phyloP scores from a whole-genome alignment of 2,797 vertebrate genomes.

The Mycteria americana region DNA sequence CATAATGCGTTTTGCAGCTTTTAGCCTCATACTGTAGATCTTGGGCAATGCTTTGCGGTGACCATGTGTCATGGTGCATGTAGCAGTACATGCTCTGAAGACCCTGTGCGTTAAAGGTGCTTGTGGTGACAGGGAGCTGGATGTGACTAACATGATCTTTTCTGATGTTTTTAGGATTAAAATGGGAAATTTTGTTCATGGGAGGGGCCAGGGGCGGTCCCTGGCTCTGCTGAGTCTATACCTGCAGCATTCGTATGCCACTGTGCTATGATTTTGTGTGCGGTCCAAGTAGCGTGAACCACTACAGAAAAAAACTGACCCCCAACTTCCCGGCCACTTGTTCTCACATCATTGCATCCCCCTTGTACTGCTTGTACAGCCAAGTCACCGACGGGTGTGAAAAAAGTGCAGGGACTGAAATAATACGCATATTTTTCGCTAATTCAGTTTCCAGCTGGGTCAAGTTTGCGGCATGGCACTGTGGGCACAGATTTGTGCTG shows the following conservation, averaged over 20 bases:
- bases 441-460: background rate
- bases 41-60: background rate
- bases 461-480: background rate
- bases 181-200: background rate
- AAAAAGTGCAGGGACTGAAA: background rate
- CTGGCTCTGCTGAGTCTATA: background rate
- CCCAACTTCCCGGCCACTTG: background rate
- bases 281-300: background rate
- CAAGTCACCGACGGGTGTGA: rapidly evolving
- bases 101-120: background rate
- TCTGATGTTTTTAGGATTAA: background rate
- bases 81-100: background rate
- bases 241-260: background rate
- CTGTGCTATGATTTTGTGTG: background rate
- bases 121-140: background rate
- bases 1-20: background rate
- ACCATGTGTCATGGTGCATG: rapidly evolving
- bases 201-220: no score
- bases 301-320: background rate
- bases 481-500: background rate
- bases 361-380: background rate
- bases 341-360: background rate
- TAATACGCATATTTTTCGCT: rapidly evolving
- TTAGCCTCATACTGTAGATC: background rate
- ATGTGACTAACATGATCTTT: rapidly evolving